Percentiles rank a stretch among this genome's conserved stretches.
phyloP scores from a whole-genome alignment of 2,888 invertebrate genomes.

The Platerodrilus igneus region DNA sequence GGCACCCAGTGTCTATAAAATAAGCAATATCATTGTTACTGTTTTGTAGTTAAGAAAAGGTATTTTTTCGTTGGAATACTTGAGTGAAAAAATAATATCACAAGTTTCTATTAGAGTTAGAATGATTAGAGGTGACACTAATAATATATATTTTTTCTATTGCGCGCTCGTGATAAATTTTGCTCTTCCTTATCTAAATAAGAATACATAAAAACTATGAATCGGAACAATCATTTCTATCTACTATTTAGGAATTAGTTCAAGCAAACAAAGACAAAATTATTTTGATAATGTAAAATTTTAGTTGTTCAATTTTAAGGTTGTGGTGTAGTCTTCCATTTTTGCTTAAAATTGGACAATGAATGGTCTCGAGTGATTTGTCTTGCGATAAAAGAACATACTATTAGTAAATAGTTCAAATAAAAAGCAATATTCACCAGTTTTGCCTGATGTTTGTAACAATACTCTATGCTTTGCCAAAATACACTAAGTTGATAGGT shows the following conservation, averaged over 20 bases:
- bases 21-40: constrained; percentile 1
- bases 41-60: not conserved
- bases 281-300: constrained; percentile 22
- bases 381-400: constrained; percentile 22
- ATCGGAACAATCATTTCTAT: constrained; percentile 41
- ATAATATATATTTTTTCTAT: constrained; percentile 48
- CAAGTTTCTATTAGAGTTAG: no score
- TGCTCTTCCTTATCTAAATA: constrained; percentile 44
- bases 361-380: constrained; percentile 5
- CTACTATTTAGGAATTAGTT: constrained; percentile 20
- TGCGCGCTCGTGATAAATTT: constrained; percentile 45
- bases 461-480: constrained; percentile 42
- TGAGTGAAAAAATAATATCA: no score
- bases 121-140: constrained; percentile 27
- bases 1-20: not conserved
- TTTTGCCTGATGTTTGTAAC: constrained; percentile 43
- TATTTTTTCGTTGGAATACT: constrained; percentile 14
- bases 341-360: constrained; percentile 23
- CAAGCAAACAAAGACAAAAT: constrained; percentile 23
- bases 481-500: constrained; percentile 23
- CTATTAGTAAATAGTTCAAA: constrained; percentile 36
- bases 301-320: constrained; percentile 24
- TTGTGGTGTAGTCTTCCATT: constrained; percentile 21
- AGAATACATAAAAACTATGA: no score
- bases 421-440: constrained; percentile 37